A percentile compares a stretch with the other conserved stretches of the same genome.
These are phyloP conservation scores for Phalloptychus januarius DNA, from an alignment of 2,797 vertebrate species.

Conservation along the genomic window DNA sequence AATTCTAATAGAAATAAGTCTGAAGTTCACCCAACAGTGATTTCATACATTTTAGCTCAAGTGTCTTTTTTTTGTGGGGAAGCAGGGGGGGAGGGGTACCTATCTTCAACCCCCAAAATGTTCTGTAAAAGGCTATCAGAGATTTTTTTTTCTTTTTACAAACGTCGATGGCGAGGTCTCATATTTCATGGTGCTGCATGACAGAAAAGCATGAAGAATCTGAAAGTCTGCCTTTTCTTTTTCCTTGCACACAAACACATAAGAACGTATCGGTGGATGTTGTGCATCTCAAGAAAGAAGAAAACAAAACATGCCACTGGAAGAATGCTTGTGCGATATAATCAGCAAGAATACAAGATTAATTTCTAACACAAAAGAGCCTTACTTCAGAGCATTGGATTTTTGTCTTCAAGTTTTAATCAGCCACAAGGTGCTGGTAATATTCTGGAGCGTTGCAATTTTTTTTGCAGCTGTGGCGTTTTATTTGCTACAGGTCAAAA, in stretches of 20 bases:
- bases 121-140: slow-evolving; percentile 28
- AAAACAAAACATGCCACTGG: slow-evolving; percentile 19
- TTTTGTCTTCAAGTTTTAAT: slow-evolving; percentile 25
- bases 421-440: slow-evolving; percentile 20
- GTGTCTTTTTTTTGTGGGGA: not conserved
- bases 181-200: slow-evolving; percentile 33
- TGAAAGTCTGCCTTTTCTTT: not conserved
- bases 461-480: not conserved
- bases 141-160: slow-evolving; percentile 48
- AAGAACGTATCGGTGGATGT: not conserved
- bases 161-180: slow-evolving; percentile 38
- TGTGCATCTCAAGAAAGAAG: slow-evolving; percentile 6
- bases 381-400: slow-evolving; percentile 17
- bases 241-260: not conserved
- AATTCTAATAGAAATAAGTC: slow-evolving; percentile 61
- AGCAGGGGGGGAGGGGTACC: not conserved
- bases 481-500: not conserved
- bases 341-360: slow-evolving; percentile 34
- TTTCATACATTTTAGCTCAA: slow-evolving; percentile 54
- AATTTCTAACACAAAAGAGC: slow-evolving; percentile 31
- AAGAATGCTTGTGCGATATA: slow-evolving; percentile 33
- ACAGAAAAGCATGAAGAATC: slow-evolving; percentile 26
- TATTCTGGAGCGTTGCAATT: not conserved
- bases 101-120: slow-evolving; percentile 28
- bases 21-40: slow-evolving; percentile 51